Conservation (phyloP, 2,888 invertebrate genomes). For the Chymomyza amoena region DNA sequence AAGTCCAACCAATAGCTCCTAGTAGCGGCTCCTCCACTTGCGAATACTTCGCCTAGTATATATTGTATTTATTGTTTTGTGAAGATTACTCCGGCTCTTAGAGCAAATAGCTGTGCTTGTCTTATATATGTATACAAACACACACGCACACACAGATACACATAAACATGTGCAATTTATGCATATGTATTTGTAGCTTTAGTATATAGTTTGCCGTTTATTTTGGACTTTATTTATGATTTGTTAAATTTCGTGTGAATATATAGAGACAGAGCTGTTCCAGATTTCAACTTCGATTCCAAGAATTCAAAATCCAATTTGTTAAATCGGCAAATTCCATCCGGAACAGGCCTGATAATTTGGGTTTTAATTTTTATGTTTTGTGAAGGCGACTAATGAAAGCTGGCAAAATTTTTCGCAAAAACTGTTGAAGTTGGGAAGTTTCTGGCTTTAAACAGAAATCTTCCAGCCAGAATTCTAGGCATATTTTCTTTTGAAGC, state of each 20-base stretch:
- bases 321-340: too few relatives aligned
- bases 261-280: not conserved
- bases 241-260: not conserved
- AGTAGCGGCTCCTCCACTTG: not conserved
- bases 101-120: slow-evolving; percentile 15
- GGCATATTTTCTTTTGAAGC: too few relatives aligned
- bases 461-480: too few relatives aligned
- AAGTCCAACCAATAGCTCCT: not conserved
- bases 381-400: too few relatives aligned
- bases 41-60: slow-evolving; percentile 10
- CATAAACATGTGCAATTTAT: not conserved
- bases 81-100: not conserved
- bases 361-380: too few relatives aligned
- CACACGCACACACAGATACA: not conserved
- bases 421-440: too few relatives aligned
- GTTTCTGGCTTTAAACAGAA: too few relatives aligned
- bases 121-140: slow-evolving; percentile 23
- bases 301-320: too few relatives aligned
- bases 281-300: too few relatives aligned
- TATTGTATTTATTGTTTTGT: not conserved
- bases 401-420: too few relatives aligned
- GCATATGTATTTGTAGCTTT: not conserved
- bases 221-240: slow-evolving; percentile 16
- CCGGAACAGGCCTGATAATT: too few relatives aligned
- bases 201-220: slow-evolving; percentile 1